Evolutionary conservation across 2,888 invertebrate genomes (phyloP), one percentile per base, ranked within the genome.

Genomic region (Antheraea yamamai): DNA sequence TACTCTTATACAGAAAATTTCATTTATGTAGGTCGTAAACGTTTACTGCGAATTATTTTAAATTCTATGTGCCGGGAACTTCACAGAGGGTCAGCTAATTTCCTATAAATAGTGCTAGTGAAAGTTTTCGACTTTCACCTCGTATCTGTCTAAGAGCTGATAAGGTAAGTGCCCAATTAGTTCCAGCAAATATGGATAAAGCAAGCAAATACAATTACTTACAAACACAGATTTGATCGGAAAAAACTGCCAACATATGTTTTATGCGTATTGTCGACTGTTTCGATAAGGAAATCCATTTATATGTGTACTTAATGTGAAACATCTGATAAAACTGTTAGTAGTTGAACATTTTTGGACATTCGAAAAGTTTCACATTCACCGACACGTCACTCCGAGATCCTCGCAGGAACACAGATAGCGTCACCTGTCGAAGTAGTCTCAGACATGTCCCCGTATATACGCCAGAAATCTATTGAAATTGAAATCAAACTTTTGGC

Each of bases 381-480:
- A 39, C 70, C 39, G n/a, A 4, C 64, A 30, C 64, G 64, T 30
- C 14, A 30, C 39, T 4, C n/a, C 39, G 4, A 70, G 70, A n/a
- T 70, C n/a, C 64, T 39, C 70, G 70, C n/a, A 39, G 70, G 70
- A 35, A 39, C 39, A 2, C 70, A n/a, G 70, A 70, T 70, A 70
- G 20, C 39, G 39, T 70, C 39, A 12, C 39, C 35, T 35, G 74
- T 76, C 76, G 66, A 75, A 76, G 23, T 76, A 8, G 10, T 39
- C 7, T 39, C 39, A 70, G 18, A 35, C 70, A 70, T 39, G 39
- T 70, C 4, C 39, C 35, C 39, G 6, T 70, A n/a, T 39, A 70
- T 39, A n/a, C 70, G 10, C 23, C 39, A 14, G 39, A 70, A 66
- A 16, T 30, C 64, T 66, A 30, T 66, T 66, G 30, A 66, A 30